Evolutionary conservation across 2,888 invertebrate species (phyloP).

Genomic region (Aphrophora alni): DNA sequence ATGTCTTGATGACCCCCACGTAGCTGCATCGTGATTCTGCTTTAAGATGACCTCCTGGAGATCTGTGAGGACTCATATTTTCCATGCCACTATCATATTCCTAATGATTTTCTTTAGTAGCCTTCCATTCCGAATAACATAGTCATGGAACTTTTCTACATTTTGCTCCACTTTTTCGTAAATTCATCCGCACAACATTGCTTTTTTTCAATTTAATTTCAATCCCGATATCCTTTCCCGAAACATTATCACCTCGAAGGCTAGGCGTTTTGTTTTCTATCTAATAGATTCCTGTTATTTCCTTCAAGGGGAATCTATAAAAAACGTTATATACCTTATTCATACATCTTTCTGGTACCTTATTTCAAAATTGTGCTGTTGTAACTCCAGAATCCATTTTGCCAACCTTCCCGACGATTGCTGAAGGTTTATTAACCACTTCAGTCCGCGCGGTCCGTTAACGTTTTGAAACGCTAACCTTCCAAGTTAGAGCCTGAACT

Average conservation of each 20-base stretch:
- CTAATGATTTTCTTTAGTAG: not conserved
- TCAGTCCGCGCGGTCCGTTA: constrained; percentile 41
- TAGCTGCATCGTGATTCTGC: not conserved
- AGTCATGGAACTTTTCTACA: not conserved
- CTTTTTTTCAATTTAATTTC: not conserved
- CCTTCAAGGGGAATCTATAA: not conserved
- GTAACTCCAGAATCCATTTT: constrained; percentile 46
- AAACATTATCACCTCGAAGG: not conserved
- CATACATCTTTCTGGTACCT: not conserved
- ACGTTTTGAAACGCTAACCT: constrained; percentile 42
- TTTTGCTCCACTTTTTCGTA: not conserved
- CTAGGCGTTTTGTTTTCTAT: not conserved
- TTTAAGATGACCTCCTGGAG: not conserved
- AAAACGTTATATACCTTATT: not conserved
- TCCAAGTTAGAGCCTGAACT: constrained; percentile 49
- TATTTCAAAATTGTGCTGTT: constrained; percentile 20
- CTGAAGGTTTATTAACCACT: constrained; percentile 42
- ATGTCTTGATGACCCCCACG: constrained; percentile 12
- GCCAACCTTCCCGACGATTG: constrained; percentile 43
- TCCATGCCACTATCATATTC: not conserved
- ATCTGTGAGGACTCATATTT: not conserved
- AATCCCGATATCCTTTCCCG: not conserved
- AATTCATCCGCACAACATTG: not conserved
- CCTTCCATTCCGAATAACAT: not conserved
- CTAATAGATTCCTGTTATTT: too few species aligned